Conservation (phyloP, 2,888 invertebrate species). For the Zygogramma bicolorata region DNA sequence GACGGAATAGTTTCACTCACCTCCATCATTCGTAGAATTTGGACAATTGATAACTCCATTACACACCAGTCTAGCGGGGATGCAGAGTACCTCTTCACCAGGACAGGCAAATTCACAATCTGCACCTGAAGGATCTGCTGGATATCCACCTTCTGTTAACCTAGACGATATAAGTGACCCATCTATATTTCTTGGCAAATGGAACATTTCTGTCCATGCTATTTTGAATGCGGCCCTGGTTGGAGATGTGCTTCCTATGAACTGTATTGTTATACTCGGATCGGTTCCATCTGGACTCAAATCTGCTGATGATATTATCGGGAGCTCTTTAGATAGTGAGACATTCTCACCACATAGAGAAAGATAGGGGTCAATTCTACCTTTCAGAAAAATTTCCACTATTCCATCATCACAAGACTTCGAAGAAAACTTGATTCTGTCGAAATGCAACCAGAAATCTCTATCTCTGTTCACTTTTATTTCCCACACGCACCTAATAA, state of each 20-base stretch:
- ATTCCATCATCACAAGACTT: constrained; percentile 89
- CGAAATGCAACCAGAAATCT: constrained; percentile 89
- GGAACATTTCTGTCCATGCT: constrained; percentile 90
- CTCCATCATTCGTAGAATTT: constrained; percentile 71
- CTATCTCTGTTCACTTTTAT: constrained; percentile 84
- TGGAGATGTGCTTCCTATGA: constrained; percentile 79
- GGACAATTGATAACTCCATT: constrained; percentile 92
- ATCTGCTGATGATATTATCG: constrained; percentile 83
- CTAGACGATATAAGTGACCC: constrained; percentile 83
- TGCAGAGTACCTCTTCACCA: constrained; percentile 84
- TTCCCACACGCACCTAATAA: constrained; percentile 66
- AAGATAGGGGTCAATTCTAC: constrained; percentile 78
- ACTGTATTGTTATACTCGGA: constrained; percentile 71
- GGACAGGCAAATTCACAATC: constrained; percentile 91
- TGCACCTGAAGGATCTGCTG: constrained; percentile 64
- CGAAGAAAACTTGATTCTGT: constrained; percentile 87
- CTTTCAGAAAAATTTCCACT: constrained; percentile 78
- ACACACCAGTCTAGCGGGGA: constrained; percentile 85
- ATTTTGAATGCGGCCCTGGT: constrained; percentile 89
- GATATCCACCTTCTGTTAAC: constrained; percentile 73
- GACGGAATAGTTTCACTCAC: constrained; percentile 53
- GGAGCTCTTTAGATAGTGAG: constrained; percentile 82
- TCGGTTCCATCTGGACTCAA: constrained; percentile 73
- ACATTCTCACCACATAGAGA: constrained; percentile 90
- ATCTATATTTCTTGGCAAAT: constrained; percentile 85